Conservation (phyloP, 2,113 vertebrate species). For the Alaudala cheleensis region DNA sequence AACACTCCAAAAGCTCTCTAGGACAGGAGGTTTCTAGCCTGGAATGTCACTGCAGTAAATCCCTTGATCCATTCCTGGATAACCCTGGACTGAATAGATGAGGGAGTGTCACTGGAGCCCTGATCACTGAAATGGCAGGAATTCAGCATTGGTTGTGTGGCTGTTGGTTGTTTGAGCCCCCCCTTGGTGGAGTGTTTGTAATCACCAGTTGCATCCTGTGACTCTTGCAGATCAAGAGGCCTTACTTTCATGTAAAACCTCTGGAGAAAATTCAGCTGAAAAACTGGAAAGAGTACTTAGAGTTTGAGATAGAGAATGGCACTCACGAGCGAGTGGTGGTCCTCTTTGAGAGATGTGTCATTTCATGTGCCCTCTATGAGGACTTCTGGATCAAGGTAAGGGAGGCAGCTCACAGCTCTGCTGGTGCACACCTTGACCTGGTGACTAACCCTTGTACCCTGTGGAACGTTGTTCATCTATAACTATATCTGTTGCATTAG, state of each 20-base stretch:
- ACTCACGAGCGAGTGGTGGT: conserved; percentile 96
- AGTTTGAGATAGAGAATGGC: conserved; percentile 98
- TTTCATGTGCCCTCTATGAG: conserved; percentile 99
- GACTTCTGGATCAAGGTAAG: conserved; percentile 99
- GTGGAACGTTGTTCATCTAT: conserved; percentile 99
- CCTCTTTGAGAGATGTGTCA: conserved; percentile 98
- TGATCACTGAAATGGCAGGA: rapidly evolving
- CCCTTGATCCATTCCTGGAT: rapidly evolving
- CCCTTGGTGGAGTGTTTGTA: background rate
- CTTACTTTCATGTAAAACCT: conserved; percentile 98
- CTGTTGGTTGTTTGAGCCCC: background rate
- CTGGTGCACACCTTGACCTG: conserved; percentile 86
- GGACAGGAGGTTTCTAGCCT: background rate
- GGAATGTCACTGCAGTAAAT: too few species aligned
- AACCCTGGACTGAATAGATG: background rate
- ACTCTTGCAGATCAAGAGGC: conserved; percentile 91
- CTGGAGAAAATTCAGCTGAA: conserved; percentile 96
- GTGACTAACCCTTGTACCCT: conserved; percentile 96
- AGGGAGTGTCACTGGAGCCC: rapidly evolving
- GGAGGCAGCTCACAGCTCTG: conserved; percentile 57
- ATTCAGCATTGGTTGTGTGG: background rate
- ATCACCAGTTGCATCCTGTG: background rate
- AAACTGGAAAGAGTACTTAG: conserved; percentile 99
- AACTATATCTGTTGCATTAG: conserved; percentile 99
- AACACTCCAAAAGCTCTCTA: background rate